A percentile compares a stretch with the other conserved stretches of the same genome.
These are phyloP conservation scores for Eonycteris spelaea DNA, from an alignment of 2,113 vertebrate genomes.

Conservation along the genomic window DNA sequence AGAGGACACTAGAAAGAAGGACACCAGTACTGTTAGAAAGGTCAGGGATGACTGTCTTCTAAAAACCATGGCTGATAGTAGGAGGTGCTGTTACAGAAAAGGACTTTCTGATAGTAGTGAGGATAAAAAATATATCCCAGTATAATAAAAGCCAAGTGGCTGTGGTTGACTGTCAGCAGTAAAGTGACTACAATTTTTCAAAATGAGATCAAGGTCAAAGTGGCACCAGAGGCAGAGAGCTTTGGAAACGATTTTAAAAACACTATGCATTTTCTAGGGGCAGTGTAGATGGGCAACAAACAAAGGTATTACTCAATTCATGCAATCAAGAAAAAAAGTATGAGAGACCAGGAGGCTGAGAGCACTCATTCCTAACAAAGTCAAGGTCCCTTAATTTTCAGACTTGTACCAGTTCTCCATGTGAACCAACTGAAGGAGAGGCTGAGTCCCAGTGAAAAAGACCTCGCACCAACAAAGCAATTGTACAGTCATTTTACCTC, in stretches of 20 bases:
- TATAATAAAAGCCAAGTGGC: background rate
- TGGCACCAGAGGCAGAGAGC: background rate
- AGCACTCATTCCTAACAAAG: background rate
- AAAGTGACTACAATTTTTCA: background rate
- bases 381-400: background rate
- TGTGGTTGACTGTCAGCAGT: background rate
- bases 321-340: background rate
- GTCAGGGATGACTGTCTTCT: background rate
- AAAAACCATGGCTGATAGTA: background rate
- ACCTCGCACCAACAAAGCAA: background rate
- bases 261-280: background rate
- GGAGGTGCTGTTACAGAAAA: background rate
- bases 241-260: background rate
- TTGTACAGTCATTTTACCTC: background rate
- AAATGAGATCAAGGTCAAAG: slow-evolving; percentile 9
- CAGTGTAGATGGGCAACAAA: background rate
- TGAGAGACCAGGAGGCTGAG: background rate
- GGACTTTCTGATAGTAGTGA: background rate
- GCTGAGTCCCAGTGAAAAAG: background rate
- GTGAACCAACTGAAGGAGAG: background rate
- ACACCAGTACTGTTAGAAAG: background rate
- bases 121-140: background rate
- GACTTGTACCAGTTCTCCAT: background rate
- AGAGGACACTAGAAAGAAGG: background rate
- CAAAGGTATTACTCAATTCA: background rate